Evolutionary conservation across 2,113 vertebrate species (phyloP).

Genomic region (Hydropotes inermis): DNA sequence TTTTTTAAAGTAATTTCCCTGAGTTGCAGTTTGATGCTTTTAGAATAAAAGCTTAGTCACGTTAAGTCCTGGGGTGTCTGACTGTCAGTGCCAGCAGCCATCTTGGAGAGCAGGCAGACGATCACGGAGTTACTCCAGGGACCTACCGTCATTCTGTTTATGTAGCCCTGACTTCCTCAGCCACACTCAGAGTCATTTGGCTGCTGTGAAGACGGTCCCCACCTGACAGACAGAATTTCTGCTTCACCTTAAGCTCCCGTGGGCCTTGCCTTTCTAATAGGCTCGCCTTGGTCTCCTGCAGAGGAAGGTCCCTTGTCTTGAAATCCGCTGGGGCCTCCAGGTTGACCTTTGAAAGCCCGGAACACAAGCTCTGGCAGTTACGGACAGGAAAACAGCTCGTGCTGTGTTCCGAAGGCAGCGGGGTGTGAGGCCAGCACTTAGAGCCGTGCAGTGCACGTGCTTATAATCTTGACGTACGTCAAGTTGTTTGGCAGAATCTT

Average conservation of each 20-base stretch:
- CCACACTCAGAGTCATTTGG: neutral
- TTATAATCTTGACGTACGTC: neutral
- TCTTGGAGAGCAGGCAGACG: neutral
- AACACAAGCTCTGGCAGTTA: neutral
- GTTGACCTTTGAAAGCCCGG: neutral
- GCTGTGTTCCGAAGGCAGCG: neutral
- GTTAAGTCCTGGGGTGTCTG: neutral
- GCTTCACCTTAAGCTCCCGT: neutral
- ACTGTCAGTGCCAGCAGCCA: neutral
- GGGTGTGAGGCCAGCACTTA: neutral
- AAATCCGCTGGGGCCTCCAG: neutral
- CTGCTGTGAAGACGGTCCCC: neutral
- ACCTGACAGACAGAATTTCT: neutral
- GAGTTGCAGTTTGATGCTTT: neutral
- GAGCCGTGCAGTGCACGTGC: neutral
- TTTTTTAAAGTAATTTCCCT: neutral
- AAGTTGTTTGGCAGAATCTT: neutral
- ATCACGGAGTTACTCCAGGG: neutral
- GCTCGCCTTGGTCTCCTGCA: neutral
- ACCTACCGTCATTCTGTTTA: neutral
- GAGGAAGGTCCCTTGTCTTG: neutral
- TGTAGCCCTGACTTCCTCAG: neutral
- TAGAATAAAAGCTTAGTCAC: constrained; percentile 16
- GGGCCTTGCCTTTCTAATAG: neutral
- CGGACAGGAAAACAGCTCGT: neutral